phyloP scores from a whole-genome alignment of 2,888 invertebrate genomes.

The Ochropleura plecta region DNA sequence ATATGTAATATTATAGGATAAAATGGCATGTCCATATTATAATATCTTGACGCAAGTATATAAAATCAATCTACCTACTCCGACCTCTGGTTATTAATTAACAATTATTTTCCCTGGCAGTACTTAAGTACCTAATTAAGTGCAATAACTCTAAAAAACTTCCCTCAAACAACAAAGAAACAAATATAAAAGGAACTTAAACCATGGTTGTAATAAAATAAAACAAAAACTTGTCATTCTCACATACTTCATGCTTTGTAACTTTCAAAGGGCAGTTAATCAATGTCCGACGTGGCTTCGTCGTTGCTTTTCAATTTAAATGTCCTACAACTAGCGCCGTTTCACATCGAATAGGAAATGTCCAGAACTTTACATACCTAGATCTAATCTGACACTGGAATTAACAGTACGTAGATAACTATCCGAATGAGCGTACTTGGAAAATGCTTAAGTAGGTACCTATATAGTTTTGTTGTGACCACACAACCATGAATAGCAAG shows the following conservation, averaged over 20 bases:
- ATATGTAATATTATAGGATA: too few relatives aligned
- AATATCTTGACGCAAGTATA: too few relatives aligned
- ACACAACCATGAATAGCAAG: neutral
- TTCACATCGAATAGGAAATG: constrained; percentile 14
- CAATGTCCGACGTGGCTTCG: constrained; percentile 15
- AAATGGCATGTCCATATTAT: too few relatives aligned
- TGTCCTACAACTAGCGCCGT: constrained; percentile 1
- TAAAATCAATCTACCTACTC: too few relatives aligned
- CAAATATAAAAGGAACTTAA: too few relatives aligned
- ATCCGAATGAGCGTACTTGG: neutral
- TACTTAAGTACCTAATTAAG: too few relatives aligned
- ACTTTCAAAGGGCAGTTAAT: constrained; percentile 36
- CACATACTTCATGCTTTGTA: neutral
- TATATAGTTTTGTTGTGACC: neutral
- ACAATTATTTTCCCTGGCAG: too few relatives aligned
- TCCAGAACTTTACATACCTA: constrained; percentile 1
- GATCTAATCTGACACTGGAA: constrained; percentile 5
- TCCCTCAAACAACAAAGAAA: too few relatives aligned
- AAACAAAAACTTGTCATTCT: neutral
- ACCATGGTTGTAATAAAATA: neutral
- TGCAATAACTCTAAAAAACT: too few relatives aligned
- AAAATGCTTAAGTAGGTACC: neutral
- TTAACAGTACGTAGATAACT: neutral
- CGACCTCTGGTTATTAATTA: too few relatives aligned
- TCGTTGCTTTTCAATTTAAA: constrained; percentile 30